Evolutionary conservation across 1,140 invertebrate genomes (phyloP).

Genomic region (Aphis gossypii): DNA sequence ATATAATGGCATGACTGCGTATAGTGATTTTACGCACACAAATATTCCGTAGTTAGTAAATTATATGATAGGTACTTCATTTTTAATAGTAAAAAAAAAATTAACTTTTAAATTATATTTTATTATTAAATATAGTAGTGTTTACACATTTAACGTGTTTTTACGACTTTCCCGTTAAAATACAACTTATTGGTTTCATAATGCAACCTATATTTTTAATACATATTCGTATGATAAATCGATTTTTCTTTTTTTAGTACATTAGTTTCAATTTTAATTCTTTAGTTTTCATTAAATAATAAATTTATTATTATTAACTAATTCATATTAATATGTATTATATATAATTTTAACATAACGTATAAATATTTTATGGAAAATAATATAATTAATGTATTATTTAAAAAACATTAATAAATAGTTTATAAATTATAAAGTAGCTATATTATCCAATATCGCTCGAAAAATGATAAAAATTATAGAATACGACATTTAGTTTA

Average conservation of each 20-base stretch:
- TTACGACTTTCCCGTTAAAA: not conserved
- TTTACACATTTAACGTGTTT: not conserved
- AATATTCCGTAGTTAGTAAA: not conserved
- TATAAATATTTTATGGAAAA: no score
- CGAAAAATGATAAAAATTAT: no score
- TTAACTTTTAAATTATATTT: not conserved
- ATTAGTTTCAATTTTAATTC: not conserved
- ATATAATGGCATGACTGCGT: not conserved
- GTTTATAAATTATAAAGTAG: no score
- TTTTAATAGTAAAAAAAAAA: not conserved
- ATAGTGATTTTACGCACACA: not conserved
- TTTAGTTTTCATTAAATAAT: not conserved
- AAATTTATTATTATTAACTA: not conserved
- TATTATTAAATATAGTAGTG: not conserved
- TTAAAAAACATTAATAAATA: no score
- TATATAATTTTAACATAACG: not conserved
- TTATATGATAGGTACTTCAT: not conserved
- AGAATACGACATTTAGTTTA: no score
- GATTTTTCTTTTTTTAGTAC: not conserved
- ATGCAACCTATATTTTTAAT: not conserved
- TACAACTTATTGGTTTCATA: not conserved
- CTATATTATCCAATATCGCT: no score
- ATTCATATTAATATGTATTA: not conserved
- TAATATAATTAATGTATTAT: no score
- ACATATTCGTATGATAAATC: not conserved